Base-by-base conservation (phyloP, 2,797 vertebrate species). In the Hephaestus fuliginosus region DNA sequence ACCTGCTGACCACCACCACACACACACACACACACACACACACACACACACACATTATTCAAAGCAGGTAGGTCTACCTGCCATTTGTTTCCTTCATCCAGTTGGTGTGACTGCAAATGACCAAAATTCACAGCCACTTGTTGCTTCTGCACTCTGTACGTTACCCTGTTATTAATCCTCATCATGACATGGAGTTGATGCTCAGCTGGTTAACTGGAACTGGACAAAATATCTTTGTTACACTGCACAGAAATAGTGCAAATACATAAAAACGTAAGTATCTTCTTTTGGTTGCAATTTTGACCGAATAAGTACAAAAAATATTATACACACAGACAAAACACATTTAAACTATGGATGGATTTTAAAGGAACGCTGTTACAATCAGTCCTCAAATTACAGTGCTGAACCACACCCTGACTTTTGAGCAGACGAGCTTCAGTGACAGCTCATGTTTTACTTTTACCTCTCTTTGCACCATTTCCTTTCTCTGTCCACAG, bases 401-500 rank as follows among this genome's bases (percentile, higher is more conserved):
- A 61, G 72, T 43, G 30, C 46, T 68, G 49, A 61, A 70, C 84
- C 83, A 78, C 76, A 80, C 81, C 89, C 81, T 72, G 2, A 69
- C 55, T 53, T 67, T 56, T 15, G 4, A 36, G 17, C 57, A 75
- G 69, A 71, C 43, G 77, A 76, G 49, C 81, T 83, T 76, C 66
- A 79, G 62, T 65, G 55, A 49, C 49, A 52, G 67, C 55, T 82
- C 75, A 60, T 49, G 53, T 58, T 82, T 63, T 80, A 70, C 74
- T 73, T 70, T 72, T 72, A 67, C 65, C 15, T 79, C 71, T 69
- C n/a, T 86, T 61, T 14, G 60, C 61, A 78, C 28, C n/a, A 53
- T 83, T 90, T 91, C 78, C 81, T 83, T 41, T 76, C 41, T 80
- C 70, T 15, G 48, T 76, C 52, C 55, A 36, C 53, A 60, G 63